phyloP scores from a whole-genome alignment of 2,888 invertebrate species.

The Eugnorisma glareosa region DNA sequence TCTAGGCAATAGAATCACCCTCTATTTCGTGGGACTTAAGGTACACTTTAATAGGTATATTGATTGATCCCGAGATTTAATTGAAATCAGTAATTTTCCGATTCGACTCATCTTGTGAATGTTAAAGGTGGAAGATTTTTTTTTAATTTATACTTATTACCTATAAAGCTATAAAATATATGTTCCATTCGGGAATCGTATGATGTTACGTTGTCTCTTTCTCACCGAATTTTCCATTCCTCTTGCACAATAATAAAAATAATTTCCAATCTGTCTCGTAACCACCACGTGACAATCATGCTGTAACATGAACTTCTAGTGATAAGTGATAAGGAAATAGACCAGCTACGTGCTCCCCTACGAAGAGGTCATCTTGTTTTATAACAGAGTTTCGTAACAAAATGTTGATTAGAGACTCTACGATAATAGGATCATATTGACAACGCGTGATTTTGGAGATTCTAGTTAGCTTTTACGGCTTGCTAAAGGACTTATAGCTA shows the following conservation, averaged over 20 bases:
- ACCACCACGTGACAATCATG: not conserved
- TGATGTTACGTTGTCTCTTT: not conserved
- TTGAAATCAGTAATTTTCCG: too few species aligned
- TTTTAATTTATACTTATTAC: too few species aligned
- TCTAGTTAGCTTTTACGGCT: not conserved
- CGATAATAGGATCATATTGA: not conserved
- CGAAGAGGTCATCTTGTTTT: conserved; percentile 22
- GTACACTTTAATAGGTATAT: too few species aligned
- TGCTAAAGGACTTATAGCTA: too few species aligned
- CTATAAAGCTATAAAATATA: too few species aligned
- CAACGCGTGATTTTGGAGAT: not conserved
- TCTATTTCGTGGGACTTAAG: too few species aligned
- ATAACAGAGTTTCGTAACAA: not conserved
- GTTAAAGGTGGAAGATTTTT: too few species aligned
- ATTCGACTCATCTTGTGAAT: too few species aligned
- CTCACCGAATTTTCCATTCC: not conserved
- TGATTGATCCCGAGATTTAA: too few species aligned
- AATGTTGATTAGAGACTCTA: not conserved
- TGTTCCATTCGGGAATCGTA: too few species aligned
- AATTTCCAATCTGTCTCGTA: conserved; percentile 5
- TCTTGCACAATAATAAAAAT: conserved; percentile 14
- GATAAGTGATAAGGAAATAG: conserved; percentile 25
- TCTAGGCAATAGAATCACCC: too few species aligned
- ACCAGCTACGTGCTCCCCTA: conserved; percentile 7
- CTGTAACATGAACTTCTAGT: conserved; percentile 18